Evolutionary conservation across 2,113 vertebrate genomes (phyloP).

Genomic region (Columba janthina): DNA sequence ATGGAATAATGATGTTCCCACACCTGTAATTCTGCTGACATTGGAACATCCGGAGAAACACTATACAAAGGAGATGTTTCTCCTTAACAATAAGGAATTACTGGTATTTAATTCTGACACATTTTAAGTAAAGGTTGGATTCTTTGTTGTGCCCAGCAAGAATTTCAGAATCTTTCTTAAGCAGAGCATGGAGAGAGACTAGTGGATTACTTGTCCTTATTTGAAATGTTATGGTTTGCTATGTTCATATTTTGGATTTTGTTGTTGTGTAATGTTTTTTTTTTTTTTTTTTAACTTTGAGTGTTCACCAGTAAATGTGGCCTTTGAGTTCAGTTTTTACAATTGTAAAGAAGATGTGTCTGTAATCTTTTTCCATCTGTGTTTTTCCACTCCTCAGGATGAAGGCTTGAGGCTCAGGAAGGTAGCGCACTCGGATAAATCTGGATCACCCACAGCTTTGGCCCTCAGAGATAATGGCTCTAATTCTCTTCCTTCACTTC

Average conservation of each 20-base stretch:
- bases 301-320: neutral
- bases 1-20: neutral
- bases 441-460: slow-evolving; percentile 82
- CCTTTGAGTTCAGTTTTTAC: neutral
- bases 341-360: neutral
- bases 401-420: slow-evolving; percentile 92
- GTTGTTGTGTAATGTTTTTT: neutral
- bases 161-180: neutral
- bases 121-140: neutral
- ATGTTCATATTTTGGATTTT: neutral
- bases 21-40: neutral
- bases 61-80: neutral
- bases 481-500: slow-evolving; percentile 93
- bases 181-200: neutral
- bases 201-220: neutral
- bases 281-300: neutral
- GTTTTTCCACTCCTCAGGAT: slow-evolving; percentile 77
- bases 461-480: slow-evolving; percentile 86
- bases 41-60: neutral
- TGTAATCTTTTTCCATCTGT: neutral
- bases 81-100: neutral
- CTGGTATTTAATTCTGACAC: neutral
- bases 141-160: neutral
- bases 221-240: neutral
- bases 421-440: slow-evolving; percentile 87